Conservation (phyloP, 2,797 vertebrate species). For the Catostomus latipinnis region DNA sequence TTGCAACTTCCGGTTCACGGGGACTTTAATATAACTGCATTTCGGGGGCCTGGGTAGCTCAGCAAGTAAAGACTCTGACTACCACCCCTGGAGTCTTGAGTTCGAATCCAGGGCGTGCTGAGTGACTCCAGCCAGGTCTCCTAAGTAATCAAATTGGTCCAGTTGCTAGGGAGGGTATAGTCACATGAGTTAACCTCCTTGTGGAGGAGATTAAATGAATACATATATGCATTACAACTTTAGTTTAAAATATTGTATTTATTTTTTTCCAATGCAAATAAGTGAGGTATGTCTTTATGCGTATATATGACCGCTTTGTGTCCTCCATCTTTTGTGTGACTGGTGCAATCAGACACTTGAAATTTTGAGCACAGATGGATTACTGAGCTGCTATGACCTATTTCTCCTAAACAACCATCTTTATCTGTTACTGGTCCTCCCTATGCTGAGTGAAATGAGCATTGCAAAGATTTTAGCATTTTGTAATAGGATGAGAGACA, state of each 20-base stretch:
- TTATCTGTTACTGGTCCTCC: constrained; percentile 40
- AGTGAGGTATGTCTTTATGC: neutral
- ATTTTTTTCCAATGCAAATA: constrained; percentile 10
- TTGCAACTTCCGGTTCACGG: too few relatives aligned
- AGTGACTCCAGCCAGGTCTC: too few relatives aligned
- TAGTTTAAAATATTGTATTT: neutral
- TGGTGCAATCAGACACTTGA: constrained; percentile 26
- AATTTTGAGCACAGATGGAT: constrained; percentile 39
- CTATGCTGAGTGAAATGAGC: constrained; percentile 33
- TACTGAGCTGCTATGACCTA: constrained; percentile 36
- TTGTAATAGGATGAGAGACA: constrained; percentile 50
- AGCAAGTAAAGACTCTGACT: too few relatives aligned
- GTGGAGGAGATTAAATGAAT: too few relatives aligned
- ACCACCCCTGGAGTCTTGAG: too few relatives aligned
- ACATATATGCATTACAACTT: neutral
- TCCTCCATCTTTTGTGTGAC: constrained; percentile 23
- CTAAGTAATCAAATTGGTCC: too few relatives aligned
- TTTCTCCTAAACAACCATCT: constrained; percentile 46
- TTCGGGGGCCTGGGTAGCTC: too few relatives aligned
- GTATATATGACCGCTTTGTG: constrained; percentile 3
- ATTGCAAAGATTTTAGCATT: constrained; percentile 33
- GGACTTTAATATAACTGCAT: too few relatives aligned
- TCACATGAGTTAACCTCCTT: too few relatives aligned
- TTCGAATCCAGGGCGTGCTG: too few relatives aligned
- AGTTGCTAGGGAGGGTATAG: too few relatives aligned